Conservation (phyloP, 2,888 invertebrate species). For the Athalia rosae region DNA sequence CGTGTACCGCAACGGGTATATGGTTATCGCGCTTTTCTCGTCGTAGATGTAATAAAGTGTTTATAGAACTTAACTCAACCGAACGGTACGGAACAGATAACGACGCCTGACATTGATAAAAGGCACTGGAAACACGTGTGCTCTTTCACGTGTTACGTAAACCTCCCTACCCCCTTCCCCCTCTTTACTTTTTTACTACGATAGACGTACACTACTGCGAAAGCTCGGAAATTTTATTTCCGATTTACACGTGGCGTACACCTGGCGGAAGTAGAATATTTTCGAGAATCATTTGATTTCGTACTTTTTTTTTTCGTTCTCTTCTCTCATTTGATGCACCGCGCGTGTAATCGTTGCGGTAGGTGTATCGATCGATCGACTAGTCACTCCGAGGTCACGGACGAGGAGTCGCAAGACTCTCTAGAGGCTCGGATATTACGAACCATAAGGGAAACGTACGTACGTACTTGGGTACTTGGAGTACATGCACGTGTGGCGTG, state of each 20-base stretch:
- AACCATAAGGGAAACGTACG: too few species aligned
- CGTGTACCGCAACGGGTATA: too few species aligned
- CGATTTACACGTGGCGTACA: not conserved
- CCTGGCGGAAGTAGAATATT: not conserved
- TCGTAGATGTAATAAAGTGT: conserved; percentile 4
- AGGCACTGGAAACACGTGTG: conserved; percentile 12
- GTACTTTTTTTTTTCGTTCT: not conserved
- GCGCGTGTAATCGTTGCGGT: not conserved
- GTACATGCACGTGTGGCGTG: too few species aligned
- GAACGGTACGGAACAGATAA: conserved; percentile 7
- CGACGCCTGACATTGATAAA: conserved; percentile 32
- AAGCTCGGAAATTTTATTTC: not conserved
- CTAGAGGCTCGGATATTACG: too few species aligned
- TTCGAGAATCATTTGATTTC: not conserved
- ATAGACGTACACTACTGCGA: too few species aligned
- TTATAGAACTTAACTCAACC: not conserved
- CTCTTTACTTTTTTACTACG: not conserved
- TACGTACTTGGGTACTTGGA: too few species aligned
- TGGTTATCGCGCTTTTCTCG: conserved; percentile 10
- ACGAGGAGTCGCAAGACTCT: conserved; percentile 10
- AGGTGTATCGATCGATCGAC: conserved; percentile 27
- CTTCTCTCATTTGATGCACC: not conserved
- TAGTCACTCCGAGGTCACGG: conserved; percentile 19
- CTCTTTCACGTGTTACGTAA: conserved; percentile 20
- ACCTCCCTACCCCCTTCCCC: not conserved